Base-by-base conservation (phyloP, 2,113 vertebrate genomes). In the Platichthys stellatus region DNA sequence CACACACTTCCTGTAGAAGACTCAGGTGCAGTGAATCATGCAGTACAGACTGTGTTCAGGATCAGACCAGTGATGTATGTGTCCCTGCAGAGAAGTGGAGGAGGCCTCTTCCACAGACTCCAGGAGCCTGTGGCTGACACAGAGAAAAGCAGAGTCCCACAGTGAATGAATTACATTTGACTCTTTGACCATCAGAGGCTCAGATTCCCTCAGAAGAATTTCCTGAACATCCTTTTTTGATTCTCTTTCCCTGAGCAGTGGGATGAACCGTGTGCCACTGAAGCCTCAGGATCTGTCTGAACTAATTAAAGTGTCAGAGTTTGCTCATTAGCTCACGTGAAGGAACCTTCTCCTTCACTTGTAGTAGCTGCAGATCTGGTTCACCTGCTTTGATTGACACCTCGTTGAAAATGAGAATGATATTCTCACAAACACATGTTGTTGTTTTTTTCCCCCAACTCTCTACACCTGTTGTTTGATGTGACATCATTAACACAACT, bases 151-250 rank as follows among this genome's bases (percentile, higher is more conserved):
- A 35, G 35, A 54, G 43, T 38, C 43, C 77, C 63, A 54, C 28
- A 43, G 14, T 56, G 69, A 81, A 71, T 79, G 49, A 84, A 72
- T 76, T 74, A 63, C 26, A 67, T 76, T 76, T 82, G 69, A 68
- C 67, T 83, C 47, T 59, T 72, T 81, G 59, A 31, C 31, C 31
- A 31, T 31, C 31, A 84, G 47, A 80, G 38, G 18, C 14, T 74
- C 31, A 45, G 23, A 69, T 70, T 68, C 66, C 11, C 69, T 67
- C 69, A 35, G 0, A 72, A 85, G 64, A 28, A 65, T 65, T 76
- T 79, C 5, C 54, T 72, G 23, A 65, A 82, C 45, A 31, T 62
- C 24, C 24, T 35, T 47, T 40, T 24, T 31, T 31, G 5, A 45
- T 64, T 47, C 51, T 59, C 45, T 1, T 3, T 62, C 28, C n/a